Percentiles rank a stretch among this genome's conserved stretches.
These are phyloP conservation scores for Mycogona germanica DNA, from an alignment of 2,888 invertebrate genomes.

Conservation along the genomic window DNA sequence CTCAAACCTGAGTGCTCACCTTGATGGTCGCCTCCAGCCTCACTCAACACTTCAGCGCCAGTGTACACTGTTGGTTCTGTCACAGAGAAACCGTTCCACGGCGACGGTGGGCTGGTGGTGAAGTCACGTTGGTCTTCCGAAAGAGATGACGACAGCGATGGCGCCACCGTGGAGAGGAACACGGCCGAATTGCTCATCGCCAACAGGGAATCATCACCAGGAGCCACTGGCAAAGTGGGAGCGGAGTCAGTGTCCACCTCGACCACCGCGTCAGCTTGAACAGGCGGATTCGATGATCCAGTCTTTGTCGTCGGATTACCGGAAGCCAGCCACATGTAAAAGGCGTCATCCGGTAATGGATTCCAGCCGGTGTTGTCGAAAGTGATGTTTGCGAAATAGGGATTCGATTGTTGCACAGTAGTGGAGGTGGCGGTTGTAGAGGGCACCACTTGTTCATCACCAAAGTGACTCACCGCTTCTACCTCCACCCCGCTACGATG, in stretches of 20 bases:
- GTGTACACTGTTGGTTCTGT: constrained; percentile 4
- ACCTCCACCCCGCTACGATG: too few species aligned
- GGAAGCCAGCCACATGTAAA: constrained; percentile 3
- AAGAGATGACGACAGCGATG: background rate
- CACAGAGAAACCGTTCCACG: background rate
- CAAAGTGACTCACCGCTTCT: too few species aligned
- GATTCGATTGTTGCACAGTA: too few species aligned
- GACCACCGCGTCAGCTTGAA: too few species aligned
- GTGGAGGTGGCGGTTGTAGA: too few species aligned
- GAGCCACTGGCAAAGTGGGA: too few species aligned
- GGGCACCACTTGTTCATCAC: too few species aligned
- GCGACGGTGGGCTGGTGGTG: background rate
- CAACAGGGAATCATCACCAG: background rate
- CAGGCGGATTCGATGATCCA: too few species aligned
- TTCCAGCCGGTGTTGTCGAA: constrained; percentile 9
- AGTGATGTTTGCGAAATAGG: background rate
- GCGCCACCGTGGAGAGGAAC: background rate
- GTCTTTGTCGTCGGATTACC: too few species aligned
- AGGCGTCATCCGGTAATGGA: constrained; percentile 4
- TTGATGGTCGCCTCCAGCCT: background rate
- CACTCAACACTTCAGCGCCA: background rate
- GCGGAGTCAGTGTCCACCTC: too few species aligned
- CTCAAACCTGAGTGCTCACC: background rate
- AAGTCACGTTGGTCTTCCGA: background rate
- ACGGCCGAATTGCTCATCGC: too few species aligned